A percentile compares a stretch with the other conserved stretches of the same genome.
Conservation (phyloP, 2,113 vertebrate species). For the Probosciger aterrimus region DNA sequence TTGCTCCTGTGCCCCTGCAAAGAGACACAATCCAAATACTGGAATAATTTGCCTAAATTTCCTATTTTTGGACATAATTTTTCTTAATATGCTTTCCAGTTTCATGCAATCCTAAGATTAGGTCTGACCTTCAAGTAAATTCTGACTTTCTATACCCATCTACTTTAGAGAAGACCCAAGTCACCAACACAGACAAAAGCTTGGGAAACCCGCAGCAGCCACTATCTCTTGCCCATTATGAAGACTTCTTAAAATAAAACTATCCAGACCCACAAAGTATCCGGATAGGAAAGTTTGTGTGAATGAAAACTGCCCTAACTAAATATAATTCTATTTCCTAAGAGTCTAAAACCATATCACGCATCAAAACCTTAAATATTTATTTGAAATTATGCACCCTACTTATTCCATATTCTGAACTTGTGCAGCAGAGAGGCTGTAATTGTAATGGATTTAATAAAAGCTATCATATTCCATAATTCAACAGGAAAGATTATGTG, state of each 20-base stretch:
- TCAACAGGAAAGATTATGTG: conserved; percentile 67
- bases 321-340: conserved; percentile 35
- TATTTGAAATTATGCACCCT: conserved; percentile 77
- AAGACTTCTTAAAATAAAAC: neutral
- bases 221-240: rapidly evolving
- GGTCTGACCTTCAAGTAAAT: neutral
- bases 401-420: conserved; percentile 76
- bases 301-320: neutral
- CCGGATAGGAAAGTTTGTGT: neutral
- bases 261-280: neutral
- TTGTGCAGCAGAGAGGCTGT: conserved; percentile 60
- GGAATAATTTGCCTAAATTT: neutral
- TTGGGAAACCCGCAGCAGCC: neutral
- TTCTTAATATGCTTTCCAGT: neutral
- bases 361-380: conserved; percentile 78
- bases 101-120: neutral
- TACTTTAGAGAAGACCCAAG: neutral
- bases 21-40: neutral
- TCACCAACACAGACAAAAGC: neutral
- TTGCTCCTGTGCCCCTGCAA: neutral
- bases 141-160: neutral
- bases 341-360: conserved; percentile 65
- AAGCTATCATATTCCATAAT: conserved; percentile 70
- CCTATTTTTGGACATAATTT: neutral
- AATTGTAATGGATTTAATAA: conserved; percentile 71